Percentiles rank a stretch among this genome's conserved stretches.
These are phyloP conservation scores for Eledone cirrhosa DNA, from an alignment of 2,888 invertebrate genomes.

Conservation along the genomic window DNA sequence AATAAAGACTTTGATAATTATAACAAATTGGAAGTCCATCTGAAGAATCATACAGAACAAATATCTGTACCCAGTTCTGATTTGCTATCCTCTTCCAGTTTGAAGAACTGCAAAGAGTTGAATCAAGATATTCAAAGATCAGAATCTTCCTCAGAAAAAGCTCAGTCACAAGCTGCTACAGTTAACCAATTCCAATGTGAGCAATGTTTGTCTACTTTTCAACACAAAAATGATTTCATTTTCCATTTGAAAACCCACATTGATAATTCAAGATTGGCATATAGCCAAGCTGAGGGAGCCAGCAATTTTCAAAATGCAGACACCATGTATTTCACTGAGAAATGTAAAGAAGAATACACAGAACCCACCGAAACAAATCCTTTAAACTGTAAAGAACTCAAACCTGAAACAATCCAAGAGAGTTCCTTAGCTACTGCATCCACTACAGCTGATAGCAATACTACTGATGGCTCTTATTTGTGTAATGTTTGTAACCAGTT, in stretches of 20 bases:
- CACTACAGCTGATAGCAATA: background rate
- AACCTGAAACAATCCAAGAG: background rate
- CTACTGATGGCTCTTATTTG: background rate
- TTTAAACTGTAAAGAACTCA: background rate
- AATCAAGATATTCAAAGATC: background rate
- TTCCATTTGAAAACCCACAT: slow-evolving; percentile 1
- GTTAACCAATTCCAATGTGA: background rate
- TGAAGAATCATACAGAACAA: background rate
- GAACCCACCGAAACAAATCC: background rate
- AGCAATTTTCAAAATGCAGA: background rate
- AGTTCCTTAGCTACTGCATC: too few species aligned
- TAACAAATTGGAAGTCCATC: background rate
- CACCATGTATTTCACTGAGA: background rate
- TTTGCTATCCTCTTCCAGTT: too few species aligned
- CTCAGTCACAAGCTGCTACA: background rate
- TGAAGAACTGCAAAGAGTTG: background rate
- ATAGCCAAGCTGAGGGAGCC: background rate
- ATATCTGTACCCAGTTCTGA: background rate
- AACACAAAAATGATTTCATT: background rate
- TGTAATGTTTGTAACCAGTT: slow-evolving; percentile 7
- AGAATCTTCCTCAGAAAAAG: background rate
- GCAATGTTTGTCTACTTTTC: background rate
- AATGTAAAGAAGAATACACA: slow-evolving; percentile 6
- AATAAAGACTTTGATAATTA: background rate
- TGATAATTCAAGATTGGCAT: background rate